Base-by-base conservation (phyloP, 2,888 invertebrate species). In the Neocrepidodera transversa region DNA sequence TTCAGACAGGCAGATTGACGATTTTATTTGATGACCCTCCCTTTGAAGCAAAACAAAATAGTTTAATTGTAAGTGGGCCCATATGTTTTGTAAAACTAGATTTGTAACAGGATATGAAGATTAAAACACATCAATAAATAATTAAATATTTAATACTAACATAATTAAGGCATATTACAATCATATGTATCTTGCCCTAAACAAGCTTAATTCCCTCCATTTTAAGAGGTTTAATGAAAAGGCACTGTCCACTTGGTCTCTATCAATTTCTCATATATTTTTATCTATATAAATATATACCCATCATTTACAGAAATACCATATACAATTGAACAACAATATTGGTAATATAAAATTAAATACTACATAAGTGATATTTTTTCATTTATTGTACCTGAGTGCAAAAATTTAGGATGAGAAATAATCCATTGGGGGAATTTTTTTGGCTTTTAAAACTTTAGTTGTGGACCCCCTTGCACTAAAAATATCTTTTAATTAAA, bases 241-340 rank as follows among this genome's bases (percentile, higher is more conserved):
- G 72, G 73, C 73, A 73, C 72, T 71, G 68, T 73, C 70, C 68
- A 69, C 71, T 73, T 73, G 73, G 73, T 72, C 73, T 72, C 67
- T 58, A 63, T 64, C 63, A 51, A 60, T 63, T 60, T 64, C 48
- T 60, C 51, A 62, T 52, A 62, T 62, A 64, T 49, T 47, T 60
- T 62, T 63, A 67, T 62, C 59, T 60, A 58, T 38, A 65, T 64
- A 67, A 62, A 61, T 64, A 59, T 62, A 65, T 62, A 63, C 63
- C 62, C 63, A 56, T 60, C 59, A 52, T 51, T 61, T 65, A 62
- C 49, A 60, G 43, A 62, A 66, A 59, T 65, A 62, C 60, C 59
- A 61, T 65, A 61, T 64, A 67, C 63, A 65, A 64, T 66, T 60
- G 50, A 65, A 64, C 38, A 65, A 64, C 38, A 58, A 63, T 61